Evolutionary conservation across 2,888 invertebrate species (phyloP).

Genomic region (Clanis bilineata): DNA sequence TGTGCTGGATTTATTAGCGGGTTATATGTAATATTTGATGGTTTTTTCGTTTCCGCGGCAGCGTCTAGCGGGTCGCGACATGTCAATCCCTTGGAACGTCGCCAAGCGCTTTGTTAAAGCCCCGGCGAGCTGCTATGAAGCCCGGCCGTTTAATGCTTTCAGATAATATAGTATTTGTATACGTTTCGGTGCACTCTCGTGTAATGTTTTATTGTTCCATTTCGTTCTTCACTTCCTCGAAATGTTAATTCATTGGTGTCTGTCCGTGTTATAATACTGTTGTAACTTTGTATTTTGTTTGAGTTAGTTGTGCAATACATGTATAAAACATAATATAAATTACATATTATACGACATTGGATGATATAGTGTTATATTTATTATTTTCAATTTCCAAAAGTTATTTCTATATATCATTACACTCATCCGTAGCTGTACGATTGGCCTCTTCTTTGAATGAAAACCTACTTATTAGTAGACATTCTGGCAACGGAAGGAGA

Average conservation of each 20-base stretch:
- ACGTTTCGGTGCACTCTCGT: conserved; percentile 1
- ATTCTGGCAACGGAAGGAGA: no score
- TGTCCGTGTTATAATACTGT: not conserved
- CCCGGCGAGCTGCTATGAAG: conserved; percentile 50
- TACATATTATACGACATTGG: no score
- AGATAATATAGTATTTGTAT: conserved; percentile 37
- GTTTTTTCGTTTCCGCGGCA: conserved; percentile 43
- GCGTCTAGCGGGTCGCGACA: conserved; percentile 53
- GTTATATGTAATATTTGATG: conserved; percentile 10
- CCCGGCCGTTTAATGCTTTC: conserved; percentile 35
- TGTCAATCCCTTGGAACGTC: conserved; percentile 52
- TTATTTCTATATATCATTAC: no score
- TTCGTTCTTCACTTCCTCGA: not conserved
- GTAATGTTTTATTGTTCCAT: not conserved
- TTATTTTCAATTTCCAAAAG: no score
- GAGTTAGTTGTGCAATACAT: no score
- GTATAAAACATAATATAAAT: no score
- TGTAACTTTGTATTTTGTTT: no score
- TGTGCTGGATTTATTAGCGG: conserved; percentile 49
- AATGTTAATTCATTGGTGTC: not conserved
- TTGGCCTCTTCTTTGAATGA: no score
- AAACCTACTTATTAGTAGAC: no score
- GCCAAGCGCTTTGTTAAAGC: conserved; percentile 71
- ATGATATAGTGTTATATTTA: no score
- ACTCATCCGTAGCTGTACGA: no score